Conservation (phyloP, 2,113 vertebrate species). For the Anoplopoma fimbria region DNA sequence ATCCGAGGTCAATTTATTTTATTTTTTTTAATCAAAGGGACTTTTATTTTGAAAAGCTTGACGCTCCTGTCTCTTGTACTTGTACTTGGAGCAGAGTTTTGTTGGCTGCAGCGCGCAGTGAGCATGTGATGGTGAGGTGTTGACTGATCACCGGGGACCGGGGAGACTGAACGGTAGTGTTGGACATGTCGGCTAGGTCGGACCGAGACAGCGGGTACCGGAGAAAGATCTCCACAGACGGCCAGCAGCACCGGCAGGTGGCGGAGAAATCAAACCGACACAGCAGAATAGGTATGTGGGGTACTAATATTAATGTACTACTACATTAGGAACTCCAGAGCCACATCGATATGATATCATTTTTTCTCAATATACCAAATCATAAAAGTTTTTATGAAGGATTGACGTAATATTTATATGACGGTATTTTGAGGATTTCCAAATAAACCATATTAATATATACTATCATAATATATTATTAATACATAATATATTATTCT, state of each 20-base stretch:
- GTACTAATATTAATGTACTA: neutral
- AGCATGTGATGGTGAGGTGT: neutral
- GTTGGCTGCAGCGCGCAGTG: fast-evolving
- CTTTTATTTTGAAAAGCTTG: constrained; percentile 55
- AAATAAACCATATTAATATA: neutral
- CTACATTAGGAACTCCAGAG: neutral
- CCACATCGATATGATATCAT: neutral
- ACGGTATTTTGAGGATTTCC: neutral
- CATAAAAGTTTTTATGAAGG: neutral
- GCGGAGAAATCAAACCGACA: neutral
- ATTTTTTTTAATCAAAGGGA: neutral
- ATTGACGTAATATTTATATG: neutral
- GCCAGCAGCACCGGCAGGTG: neutral
- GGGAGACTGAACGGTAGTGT: neutral
- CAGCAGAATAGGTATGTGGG: constrained; percentile 30
- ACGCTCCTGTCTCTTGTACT: neutral
- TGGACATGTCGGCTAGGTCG: neutral
- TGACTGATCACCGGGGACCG: neutral
- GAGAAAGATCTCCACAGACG: neutral
- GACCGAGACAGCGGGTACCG: neutral
- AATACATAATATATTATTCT: neutral
- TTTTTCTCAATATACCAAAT: neutral
- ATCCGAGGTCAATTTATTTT: neutral
- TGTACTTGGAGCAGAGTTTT: neutral
- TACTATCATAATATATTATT: neutral